Evolutionary conservation across 2,888 invertebrate species (phyloP).

Genomic region (Nesidiocoris tenuis): DNA sequence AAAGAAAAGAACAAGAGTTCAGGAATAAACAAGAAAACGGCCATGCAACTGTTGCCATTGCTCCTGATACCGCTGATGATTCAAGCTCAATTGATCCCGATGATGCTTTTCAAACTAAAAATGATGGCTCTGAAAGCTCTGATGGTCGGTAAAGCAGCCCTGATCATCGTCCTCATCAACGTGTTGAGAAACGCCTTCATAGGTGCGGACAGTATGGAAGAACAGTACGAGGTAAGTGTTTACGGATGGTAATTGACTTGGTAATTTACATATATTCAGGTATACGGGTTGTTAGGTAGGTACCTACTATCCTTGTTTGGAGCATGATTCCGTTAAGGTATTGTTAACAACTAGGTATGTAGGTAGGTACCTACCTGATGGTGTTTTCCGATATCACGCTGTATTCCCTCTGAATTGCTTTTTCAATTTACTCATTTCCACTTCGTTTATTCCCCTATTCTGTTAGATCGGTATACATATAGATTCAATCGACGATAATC

Average conservation of each 20-base stretch:
- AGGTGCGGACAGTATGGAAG: constrained; percentile 45
- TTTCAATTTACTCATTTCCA: too few species aligned
- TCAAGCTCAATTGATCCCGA: constrained; percentile 51
- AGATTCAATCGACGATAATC: too few species aligned
- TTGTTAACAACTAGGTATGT: too few species aligned
- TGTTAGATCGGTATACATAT: too few species aligned
- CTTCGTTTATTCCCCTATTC: too few species aligned
- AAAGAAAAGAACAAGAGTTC: constrained; percentile 39
- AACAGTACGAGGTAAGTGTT: constrained; percentile 46
- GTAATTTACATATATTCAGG: not conserved
- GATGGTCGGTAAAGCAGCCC: constrained; percentile 51
- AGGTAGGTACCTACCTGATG: too few species aligned
- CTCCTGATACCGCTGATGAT: constrained; percentile 52
- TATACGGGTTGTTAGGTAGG: too few species aligned
- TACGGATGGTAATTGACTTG: too few species aligned
- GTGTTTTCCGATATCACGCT: too few species aligned
- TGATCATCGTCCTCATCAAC: constrained; percentile 51
- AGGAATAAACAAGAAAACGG: constrained; percentile 47
- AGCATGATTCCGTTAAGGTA: too few species aligned
- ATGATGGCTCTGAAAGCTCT: constrained; percentile 52
- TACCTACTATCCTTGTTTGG: too few species aligned
- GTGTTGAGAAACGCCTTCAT: constrained; percentile 48
- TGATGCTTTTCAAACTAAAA: constrained; percentile 51
- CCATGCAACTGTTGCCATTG: constrained; percentile 48
- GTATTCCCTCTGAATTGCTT: too few species aligned